Evolutionary conservation across 2,888 invertebrate genomes (phyloP).

Genomic region (Trissolcus japonicus): DNA sequence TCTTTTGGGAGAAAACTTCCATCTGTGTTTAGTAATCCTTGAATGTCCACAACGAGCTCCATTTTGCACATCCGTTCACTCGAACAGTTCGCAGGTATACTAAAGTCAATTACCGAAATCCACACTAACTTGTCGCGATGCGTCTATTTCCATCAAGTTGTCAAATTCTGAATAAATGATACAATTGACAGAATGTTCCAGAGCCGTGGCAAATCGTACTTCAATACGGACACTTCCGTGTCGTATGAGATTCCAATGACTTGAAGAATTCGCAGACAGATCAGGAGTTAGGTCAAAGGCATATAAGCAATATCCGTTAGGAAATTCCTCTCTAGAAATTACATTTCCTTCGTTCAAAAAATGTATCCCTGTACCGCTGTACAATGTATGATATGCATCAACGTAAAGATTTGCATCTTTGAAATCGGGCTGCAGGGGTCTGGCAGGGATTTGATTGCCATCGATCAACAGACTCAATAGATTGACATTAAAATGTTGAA

Average conservation of each 20-base stretch:
- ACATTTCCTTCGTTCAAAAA: constrained; percentile 58
- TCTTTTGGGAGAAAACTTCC: no score
- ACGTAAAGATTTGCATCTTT: constrained; percentile 42
- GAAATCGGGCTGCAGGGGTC: constrained; percentile 58
- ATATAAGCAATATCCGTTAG: constrained; percentile 57
- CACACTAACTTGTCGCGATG: constrained; percentile 28
- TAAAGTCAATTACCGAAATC: no score
- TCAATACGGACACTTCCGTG: constrained; percentile 62
- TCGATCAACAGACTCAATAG: constrained; percentile 8
- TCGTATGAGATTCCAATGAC: no score
- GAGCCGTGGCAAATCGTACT: constrained; percentile 55
- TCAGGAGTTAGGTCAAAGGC: constrained; percentile 64
- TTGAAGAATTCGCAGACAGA: constrained; percentile 54
- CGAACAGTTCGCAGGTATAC: no score
- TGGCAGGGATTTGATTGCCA: no score
- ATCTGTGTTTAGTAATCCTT: no score
- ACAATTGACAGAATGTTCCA: constrained; percentile 51
- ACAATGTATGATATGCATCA: constrained; percentile 62
- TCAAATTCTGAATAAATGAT: constrained; percentile 64
- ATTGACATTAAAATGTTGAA: background rate
- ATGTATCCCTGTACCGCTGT: constrained; percentile 55
- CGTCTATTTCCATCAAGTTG: constrained; percentile 64
- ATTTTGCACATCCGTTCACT: no score
- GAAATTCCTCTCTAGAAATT: constrained; percentile 50
- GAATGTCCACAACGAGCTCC: no score